Evolutionary conservation across 2,888 invertebrate species (phyloP), one percentile per base, ranked within the genome.

Genomic region (Timandra comae): DNA sequence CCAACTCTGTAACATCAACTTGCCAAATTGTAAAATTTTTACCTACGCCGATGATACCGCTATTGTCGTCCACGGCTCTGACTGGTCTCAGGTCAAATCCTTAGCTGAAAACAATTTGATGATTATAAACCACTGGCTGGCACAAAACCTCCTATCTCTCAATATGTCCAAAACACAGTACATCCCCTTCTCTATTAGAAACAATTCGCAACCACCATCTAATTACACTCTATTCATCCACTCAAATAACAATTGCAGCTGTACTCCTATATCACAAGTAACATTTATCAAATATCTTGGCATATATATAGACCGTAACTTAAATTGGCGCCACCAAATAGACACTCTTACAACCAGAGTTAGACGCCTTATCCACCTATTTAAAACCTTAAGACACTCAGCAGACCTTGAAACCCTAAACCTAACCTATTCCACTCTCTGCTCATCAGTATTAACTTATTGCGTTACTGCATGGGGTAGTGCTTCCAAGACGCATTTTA

Each of bases 401-500:
- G 21, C 21, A n/a, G 21, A 21, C 2, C 7, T 7, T 7, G 21
- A 3, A 21, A 21, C 21, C 7, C 21, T 21, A 21, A 23, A 23
- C n/a, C n/a, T n/a, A n/a, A n/a, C n/a, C n/a, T n/a, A n/a, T n/a
- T n/a, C n/a, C n/a, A n/a, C n/a, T n/a, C n/a, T n/a, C n/a, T n/a
- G n/a, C n/a, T n/a, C n/a, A n/a, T n/a, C n/a, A n/a, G n/a, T n/a
- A n/a, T n/a, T n/a, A n/a, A n/a, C n/a, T n/a, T n/a, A n/a, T n/a
- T n/a, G n/a, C n/a, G n/a, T n/a, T n/a, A n/a, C n/a, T n/a, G 26
- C 33, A 12, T 41, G 41, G 38, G 41, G 43, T 12, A 37, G 43
- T 3, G 30, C 46, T 6, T 22, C 13, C 7, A 38, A 38, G 24
- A 33, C 33, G 3, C 27, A 25, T 11, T 32, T 38, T n/a, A n/a